Evolutionary conservation across 2,113 vertebrate species (phyloP), one percentile per base, ranked within the genome.

Genomic region (Oriolus oriolus): DNA sequence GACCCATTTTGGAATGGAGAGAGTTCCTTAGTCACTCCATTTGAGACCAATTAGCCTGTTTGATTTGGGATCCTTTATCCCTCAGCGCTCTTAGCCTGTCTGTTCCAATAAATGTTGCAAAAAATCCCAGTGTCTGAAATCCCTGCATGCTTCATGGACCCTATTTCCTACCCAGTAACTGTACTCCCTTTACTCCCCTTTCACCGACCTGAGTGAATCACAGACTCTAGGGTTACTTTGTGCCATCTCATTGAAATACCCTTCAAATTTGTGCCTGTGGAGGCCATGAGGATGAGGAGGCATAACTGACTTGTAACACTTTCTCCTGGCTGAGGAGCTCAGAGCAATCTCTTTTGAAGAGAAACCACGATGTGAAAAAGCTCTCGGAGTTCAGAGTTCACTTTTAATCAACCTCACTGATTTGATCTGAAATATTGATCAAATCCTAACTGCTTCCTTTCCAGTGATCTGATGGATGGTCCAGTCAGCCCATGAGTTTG

Each of bases 1-100:
- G 95, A 96, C 92, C 93, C 90, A 92, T 94, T 96, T 93, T 97
- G 93, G 96, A 96, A 96, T 70, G 76, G 85, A 89, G 71, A 81
- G 87, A 93, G 95, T 96, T 97, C 93, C 96, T 95, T 84, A 95
- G 79, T 93, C 92, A 92, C 92, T 96, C 93, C 96, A 96, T 96
- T 96, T 97, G 96, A 97, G 96, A 96, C 95, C 93, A 96, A 96
- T 97, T 96, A 97, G 90, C 64, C 80, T 75, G 88, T 95, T 97
- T 96, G 95, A 96, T 96, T 97, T 86, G 90, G 93, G 96, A 95
- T 96, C 92, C 88, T 86, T 96, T 93, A 95, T 96, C 93, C 96
- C 95, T 81, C 49, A 74, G 90, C 0, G 12, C 95, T 96, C 96
- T 96, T 93, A 96, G 93, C 64, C 73, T 96, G 96, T 95, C 96